Percentiles rank a stretch among this genome's conserved stretches.
Conservation (phyloP, 1,140 invertebrate genomes). For the Eriosoma lanigerum region DNA sequence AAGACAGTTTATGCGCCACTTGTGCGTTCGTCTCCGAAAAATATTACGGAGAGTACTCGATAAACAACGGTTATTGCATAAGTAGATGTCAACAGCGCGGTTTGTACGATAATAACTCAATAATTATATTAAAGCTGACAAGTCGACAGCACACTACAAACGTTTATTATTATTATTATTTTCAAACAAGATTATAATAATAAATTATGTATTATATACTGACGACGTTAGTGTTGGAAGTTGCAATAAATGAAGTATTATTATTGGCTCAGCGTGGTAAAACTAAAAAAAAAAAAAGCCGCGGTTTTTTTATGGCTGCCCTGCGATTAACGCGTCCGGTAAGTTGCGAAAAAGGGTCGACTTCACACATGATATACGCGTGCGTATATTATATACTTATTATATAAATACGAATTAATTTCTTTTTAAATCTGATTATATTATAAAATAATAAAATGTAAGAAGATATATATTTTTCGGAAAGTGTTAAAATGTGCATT, state of each 20-base stretch:
- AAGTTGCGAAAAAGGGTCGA: constrained; percentile 5
- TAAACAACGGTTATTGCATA: constrained; percentile 24
- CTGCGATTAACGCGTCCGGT: background rate
- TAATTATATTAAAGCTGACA: constrained; percentile 20
- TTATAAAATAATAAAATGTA: too few relatives aligned
- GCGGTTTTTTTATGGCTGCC: constrained; percentile 7
- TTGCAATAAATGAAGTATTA: background rate
- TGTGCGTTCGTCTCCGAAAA: background rate
- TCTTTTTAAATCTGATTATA: too few relatives aligned
- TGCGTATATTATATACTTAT: too few relatives aligned
- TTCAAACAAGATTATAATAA: constrained; percentile 3
- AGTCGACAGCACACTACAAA: background rate
- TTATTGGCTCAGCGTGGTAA: background rate
- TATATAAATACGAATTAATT: too few relatives aligned
- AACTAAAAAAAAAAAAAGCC: background rate
- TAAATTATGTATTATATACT: too few relatives aligned
- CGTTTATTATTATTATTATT: background rate
- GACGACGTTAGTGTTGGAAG: background rate
- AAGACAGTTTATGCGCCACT: constrained; percentile 33
- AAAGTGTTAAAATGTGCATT: too few relatives aligned
- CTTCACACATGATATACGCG: background rate
- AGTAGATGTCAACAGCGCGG: constrained; percentile 15
- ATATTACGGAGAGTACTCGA: constrained; percentile 16
- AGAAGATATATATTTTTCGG: too few relatives aligned
- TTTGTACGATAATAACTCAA: constrained; percentile 10